Evolutionary conservation across 2,113 vertebrate genomes (phyloP), one percentile per base, ranked within the genome.

Genomic region (Macrotus californicus): DNA sequence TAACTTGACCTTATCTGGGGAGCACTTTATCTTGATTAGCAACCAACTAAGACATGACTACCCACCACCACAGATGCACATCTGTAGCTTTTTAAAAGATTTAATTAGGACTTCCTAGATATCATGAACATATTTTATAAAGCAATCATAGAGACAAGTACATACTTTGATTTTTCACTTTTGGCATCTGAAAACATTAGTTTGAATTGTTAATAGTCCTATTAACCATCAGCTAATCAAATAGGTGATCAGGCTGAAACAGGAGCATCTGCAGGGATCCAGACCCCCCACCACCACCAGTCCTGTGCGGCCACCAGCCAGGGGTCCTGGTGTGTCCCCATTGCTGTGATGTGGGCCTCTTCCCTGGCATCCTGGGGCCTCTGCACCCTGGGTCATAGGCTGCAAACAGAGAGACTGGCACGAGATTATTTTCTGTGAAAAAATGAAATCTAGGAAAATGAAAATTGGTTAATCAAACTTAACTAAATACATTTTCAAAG

Each of bases 381-480:
- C 59, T 64, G 50, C 11, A 19, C 66, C 18, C 34, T 21, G 50
- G 24, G 7, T 34, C 43, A 10, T 0, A 2, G 31, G 39, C 66
- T 41, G 29, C 8, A 48, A 34, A 39, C 29, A 36, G n/a, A 80
- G 11, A 36, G 46, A 7, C 48, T 4, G 5, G 72, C 56, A 19
- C 6, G 4, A 3, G 3, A 39, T 13, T 77, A 39, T 83, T 72
- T 64, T 64, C n/a, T 56, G 6, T 56, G 75, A 66, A 73, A 80
- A 69, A 92, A 72, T 72, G 3, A 73, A 86, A 48, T 46, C 24
- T 52, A 31, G 43, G 31, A 24, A 87, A 87, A 61, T 9, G 6
- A 91, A 79, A 88, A 92, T 56, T 31, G 67, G 34, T 69, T 69
- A 81, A 76, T 67, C 22, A 41, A 67, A 81, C 22, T 52, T 82